phyloP scores from a whole-genome alignment of 2,888 invertebrate species.

The Ectobius pallidus region DNA sequence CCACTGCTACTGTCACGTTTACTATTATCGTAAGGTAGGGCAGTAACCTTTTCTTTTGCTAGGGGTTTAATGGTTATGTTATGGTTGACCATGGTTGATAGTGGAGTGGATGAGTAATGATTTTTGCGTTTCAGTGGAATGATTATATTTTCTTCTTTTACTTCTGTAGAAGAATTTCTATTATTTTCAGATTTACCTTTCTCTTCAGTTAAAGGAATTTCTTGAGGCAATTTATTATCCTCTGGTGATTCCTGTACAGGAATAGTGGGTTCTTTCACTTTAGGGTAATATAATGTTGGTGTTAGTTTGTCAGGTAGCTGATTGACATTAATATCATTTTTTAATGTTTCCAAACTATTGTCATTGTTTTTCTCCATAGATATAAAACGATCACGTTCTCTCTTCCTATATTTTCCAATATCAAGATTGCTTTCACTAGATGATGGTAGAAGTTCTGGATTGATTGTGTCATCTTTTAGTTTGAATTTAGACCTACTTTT shows the following conservation, averaged over 20 bases:
- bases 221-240: too few species aligned
- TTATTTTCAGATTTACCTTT: background rate
- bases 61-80: too few species aligned
- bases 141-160: background rate
- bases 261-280: too few species aligned
- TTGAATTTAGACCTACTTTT: background rate
- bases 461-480: background rate
- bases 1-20: too few species aligned
- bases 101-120: too few species aligned
- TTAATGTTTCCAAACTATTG: background rate
- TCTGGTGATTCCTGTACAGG: too few species aligned
- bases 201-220: too few species aligned
- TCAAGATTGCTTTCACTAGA: background rate
- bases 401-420: background rate
- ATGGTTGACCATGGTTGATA: too few species aligned
- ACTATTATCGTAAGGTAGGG: too few species aligned
- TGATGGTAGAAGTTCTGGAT: background rate
- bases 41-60: too few species aligned
- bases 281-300: background rate
- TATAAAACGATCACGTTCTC: background rate
- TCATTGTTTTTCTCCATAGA: background rate
- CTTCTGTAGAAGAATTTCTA: background rate
- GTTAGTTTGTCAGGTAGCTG: background rate
- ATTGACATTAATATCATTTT: background rate
- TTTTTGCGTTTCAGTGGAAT: too few species aligned